Evolutionary conservation across 2,797 vertebrate species (phyloP).

Genomic region (Phyllotis vaccarum): DNA sequence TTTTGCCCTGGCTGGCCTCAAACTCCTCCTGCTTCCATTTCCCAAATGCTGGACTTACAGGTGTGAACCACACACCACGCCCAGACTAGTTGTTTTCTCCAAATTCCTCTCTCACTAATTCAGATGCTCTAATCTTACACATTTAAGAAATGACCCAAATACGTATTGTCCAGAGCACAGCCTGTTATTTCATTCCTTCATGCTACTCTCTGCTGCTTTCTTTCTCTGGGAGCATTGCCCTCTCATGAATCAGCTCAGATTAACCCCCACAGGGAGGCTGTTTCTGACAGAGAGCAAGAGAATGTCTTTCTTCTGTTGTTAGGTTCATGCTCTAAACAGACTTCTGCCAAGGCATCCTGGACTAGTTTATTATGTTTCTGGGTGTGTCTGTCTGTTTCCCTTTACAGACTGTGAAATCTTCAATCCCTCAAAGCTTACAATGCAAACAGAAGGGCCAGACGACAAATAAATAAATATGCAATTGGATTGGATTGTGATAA

Average conservation of each 20-base stretch:
- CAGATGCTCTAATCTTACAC: conserved; percentile 19
- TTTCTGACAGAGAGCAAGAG: not conserved
- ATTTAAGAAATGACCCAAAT: conserved; percentile 27
- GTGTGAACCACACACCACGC: not conserved
- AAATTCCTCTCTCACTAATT: conserved; percentile 34
- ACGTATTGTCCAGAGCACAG: not conserved
- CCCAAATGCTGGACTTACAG: not conserved
- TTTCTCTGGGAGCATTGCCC: not conserved
- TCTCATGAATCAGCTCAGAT: conserved; percentile 23
- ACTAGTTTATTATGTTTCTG: conserved; percentile 48
- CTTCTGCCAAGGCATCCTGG: conserved; percentile 28
- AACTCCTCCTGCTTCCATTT: not conserved
- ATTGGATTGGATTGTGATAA: conserved; percentile 10
- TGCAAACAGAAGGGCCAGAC: conserved; percentile 43
- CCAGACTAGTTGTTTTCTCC: not conserved
- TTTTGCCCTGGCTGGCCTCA: not conserved
- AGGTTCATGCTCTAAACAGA: conserved; percentile 23
- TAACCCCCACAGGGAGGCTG: not conserved
- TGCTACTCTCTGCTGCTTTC: not conserved
- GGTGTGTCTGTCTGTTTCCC: conserved; percentile 40
- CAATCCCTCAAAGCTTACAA: conserved; percentile 41
- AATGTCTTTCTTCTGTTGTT: conserved; percentile 21
- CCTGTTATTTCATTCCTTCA: not conserved
- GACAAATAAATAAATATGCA: conserved; percentile 43
- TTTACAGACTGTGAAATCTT: conserved; percentile 56